Percentiles rank a stretch among this genome's conserved stretches.
These are phyloP conservation scores for Elanoides forficatus DNA, from an alignment of 2,113 vertebrate genomes.

Conservation along the genomic window DNA sequence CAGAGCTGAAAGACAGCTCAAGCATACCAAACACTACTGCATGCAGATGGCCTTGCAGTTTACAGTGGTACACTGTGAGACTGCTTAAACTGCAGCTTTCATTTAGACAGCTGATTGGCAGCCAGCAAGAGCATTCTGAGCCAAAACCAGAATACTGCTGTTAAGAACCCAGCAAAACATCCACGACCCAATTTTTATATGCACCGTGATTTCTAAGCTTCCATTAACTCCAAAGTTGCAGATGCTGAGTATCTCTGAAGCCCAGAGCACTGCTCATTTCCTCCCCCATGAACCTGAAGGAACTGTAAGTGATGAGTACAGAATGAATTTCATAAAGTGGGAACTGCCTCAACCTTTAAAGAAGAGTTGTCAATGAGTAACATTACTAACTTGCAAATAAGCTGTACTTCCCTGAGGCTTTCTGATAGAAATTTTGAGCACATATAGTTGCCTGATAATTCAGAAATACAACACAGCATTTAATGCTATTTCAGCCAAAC, in stretches of 20 bases:
- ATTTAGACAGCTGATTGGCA: neutral
- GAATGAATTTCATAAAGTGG: neutral
- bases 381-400: neutral
- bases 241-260: neutral
- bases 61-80: neutral
- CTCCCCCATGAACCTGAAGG: neutral
- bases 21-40: neutral
- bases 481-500: neutral
- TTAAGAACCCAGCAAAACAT: neutral
- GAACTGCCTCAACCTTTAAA: neutral
- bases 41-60: neutral
- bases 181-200: neutral
- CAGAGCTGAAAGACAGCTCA: neutral
- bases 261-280: neutral
- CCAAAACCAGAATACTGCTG: neutral
- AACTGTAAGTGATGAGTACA: neutral
- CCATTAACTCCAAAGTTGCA: neutral
- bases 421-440: neutral
- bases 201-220: neutral
- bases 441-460: neutral
- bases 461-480: neutral
- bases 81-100: neutral
- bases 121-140: neutral
- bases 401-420: neutral
- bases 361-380: neutral